These are phyloP conservation scores for Leucoraja ocellata DNA, from an alignment of 2,797 vertebrate species.

Conservation along the genomic window DNA sequence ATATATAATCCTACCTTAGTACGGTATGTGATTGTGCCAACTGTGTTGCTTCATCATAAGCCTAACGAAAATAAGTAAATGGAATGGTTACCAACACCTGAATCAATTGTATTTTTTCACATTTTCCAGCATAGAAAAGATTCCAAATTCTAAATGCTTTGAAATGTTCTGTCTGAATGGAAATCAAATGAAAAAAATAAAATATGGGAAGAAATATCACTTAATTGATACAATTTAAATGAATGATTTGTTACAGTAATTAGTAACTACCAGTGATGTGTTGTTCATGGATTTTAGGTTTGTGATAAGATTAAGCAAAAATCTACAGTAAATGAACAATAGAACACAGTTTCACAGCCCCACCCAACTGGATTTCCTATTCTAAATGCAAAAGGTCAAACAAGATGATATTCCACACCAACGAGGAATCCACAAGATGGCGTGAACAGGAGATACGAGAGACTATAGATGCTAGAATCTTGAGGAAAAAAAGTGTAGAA, in stretches of 20 bases:
- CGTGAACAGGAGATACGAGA: too few species aligned
- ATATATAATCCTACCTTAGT: slow-evolving; percentile 44
- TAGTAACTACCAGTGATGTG: neutral
- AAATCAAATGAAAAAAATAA: neutral
- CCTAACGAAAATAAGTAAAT: neutral
- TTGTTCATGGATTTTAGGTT: neutral
- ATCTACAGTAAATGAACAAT: neutral
- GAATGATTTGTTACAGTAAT: neutral
- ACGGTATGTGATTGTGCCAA: slow-evolving; percentile 47
- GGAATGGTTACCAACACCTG: neutral
- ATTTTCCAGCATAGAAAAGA: neutral
- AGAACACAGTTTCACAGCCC: too few species aligned
- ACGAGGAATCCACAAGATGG: too few species aligned
- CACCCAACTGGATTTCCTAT: too few species aligned
- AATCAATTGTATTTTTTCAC: neutral
- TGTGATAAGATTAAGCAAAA: neutral
- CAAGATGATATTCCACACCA: too few species aligned
- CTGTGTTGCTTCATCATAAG: slow-evolving; percentile 40
- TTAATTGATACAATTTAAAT: neutral
- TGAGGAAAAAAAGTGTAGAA: too few species aligned
- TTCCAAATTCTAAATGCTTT: neutral
- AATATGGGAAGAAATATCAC: neutral
- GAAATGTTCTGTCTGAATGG: neutral
- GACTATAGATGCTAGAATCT: too few species aligned
- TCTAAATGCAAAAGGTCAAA: too few species aligned